Evolutionary conservation across 2,888 invertebrate genomes (phyloP), one percentile per base, ranked within the genome.

Genomic region (Drosophila nr. perissopoda): DNA sequence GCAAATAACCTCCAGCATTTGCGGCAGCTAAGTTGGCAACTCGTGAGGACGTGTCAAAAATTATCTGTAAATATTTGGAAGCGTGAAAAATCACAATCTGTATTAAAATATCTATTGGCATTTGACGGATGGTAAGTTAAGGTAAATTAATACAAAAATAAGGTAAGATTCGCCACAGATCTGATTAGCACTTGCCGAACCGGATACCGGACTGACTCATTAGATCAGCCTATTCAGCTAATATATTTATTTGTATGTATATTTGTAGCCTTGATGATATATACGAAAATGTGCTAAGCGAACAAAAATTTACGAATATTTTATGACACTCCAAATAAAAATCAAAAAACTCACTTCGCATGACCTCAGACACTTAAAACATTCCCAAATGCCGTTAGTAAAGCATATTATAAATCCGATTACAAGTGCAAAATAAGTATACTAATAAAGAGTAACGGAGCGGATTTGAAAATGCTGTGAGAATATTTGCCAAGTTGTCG

Each of bases 231-330:
- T 68, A 69, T 69, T 57, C 59, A 67, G 49, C 7, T 16, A 0
- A 33, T 4, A 21, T 33, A 31, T 46, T 7, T 21, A 6, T 21
- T 21, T 21, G 6, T n/a, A 2, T 27, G 16, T 27, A 49, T 18
- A 10, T 0, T 27, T 18, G 49, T 49, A 75, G 68, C 85, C 82
- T 87, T 89, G 84, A 66, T 66, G 48, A 31, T 63, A 40, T 31
- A 56, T 25, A 61, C 67, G 64, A 67, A 83, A 83, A 86, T 80
- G 85, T 84, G 89, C 70, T 88, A 84, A 86, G 79, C 83, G 78
- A 76, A 70, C 80, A 81, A 72, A 74, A 83, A 81, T 83, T 81
- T 78, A 66, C 69, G 72, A 62, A 65, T 59, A 76, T 70, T 70
- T 85, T 62, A 77, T 85, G 64, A 38, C 75, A 74, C 46, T 71